These are phyloP conservation scores for Vidua chalybeata DNA, from an alignment of 2,113 vertebrate genomes.

Conservation along the genomic window DNA sequence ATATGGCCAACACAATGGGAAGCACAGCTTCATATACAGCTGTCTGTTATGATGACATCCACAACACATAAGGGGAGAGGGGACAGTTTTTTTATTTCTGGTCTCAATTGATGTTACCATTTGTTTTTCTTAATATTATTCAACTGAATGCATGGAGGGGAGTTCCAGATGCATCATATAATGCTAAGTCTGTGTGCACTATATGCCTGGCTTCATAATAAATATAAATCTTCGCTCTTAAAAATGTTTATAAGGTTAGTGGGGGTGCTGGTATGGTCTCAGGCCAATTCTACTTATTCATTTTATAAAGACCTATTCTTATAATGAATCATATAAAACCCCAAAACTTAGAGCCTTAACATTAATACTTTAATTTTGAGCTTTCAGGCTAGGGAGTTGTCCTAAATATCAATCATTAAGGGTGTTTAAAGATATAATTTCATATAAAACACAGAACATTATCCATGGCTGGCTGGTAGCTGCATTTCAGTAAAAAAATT, in stretches of 20 bases:
- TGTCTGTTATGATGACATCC: accelerated
- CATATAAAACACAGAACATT: background rate
- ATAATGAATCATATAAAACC: background rate
- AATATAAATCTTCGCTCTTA: background rate
- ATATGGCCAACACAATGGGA: background rate
- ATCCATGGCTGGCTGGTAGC: background rate
- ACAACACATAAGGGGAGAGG: background rate
- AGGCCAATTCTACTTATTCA: background rate
- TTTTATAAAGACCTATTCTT: background rate
- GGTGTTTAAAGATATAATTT: background rate
- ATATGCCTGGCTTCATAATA: background rate
- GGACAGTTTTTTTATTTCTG: background rate
- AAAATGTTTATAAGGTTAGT: background rate
- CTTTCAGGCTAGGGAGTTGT: background rate
- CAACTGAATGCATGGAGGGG: background rate
- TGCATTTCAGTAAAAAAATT: background rate
- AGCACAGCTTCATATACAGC: background rate
- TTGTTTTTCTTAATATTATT: background rate
- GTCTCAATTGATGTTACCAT: background rate
- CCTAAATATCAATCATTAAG: background rate
- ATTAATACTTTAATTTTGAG: background rate
- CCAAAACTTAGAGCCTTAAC: background rate
- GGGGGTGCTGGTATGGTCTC: background rate
- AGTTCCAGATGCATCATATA: background rate
- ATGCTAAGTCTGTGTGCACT: background rate